Base-by-base conservation (phyloP, 2,113 vertebrate species). In the Oxyura jamaicensis region DNA sequence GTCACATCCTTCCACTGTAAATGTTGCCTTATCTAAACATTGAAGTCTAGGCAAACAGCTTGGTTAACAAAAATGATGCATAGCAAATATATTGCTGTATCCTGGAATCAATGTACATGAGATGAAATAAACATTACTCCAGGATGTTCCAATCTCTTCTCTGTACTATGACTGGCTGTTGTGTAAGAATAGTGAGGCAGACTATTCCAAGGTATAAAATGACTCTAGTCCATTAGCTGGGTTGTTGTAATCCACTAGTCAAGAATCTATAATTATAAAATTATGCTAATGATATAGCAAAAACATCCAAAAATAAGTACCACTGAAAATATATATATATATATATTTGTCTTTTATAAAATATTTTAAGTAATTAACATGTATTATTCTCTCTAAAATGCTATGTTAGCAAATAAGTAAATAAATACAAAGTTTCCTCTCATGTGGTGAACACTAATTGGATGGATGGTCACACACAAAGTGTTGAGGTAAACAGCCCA, bases 41-140 rank as follows among this genome's bases (percentile, higher is more conserved):
- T 41, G 29, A 16, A 72, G 28, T 50, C 25, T 33, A 59, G 18
- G 5, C 19, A 92, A 94, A 87, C 17, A 59, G 5, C 22, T 35
- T 80, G 23, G 14, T 8, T 63, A 48, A 60, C 1, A 83, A 60
- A 94, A 66, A 3, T 2, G 4, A 90, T 52, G 7, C 19, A 21
- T 2, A 46, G 29, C 4, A 76, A 72, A 82, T 68, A 11, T 14
- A 42, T 83, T 89, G 17, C 42, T 81, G 55, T 62, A 25, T 80
- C 35, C 68, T 56, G 73, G 35, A 88, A 79, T 71, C 16, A 48
- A 3, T 35, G 33, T 4, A 12, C 0, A 0, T 36, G 13, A 39
- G 17, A 48, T 28, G 65, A 36, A 73, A 10, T 11, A 84, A 91
- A 50, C 14, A 36, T 52, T 48, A 4, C 8, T 83, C 15, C 3